Percentiles rank a stretch among this genome's conserved stretches.
Conservation (phyloP, 2,888 invertebrate genomes). For the Sarcophaga subvicina region DNA sequence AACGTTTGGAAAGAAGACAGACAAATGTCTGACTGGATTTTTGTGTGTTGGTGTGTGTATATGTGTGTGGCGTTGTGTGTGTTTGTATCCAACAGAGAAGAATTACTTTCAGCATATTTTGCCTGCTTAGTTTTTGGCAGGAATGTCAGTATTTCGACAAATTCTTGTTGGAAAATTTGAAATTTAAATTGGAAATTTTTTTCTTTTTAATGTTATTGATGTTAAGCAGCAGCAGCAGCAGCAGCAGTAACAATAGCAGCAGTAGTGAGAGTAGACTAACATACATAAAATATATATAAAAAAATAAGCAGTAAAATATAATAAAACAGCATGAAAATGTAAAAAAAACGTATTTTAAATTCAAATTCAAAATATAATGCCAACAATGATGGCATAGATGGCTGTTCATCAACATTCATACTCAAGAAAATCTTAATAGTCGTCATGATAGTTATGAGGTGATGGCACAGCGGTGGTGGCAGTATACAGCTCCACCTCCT, state of each 20-base stretch:
- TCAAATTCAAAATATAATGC: conserved; percentile 42
- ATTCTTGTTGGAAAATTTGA: conserved; percentile 64
- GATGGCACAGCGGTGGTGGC: background rate
- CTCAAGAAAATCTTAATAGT: background rate
- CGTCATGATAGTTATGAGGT: conserved; percentile 20
- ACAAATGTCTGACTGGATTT: background rate
- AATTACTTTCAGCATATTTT: conserved; percentile 51
- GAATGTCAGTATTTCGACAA: conserved; percentile 67
- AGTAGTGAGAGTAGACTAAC: background rate
- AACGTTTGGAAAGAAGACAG: background rate
- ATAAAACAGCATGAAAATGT: background rate
- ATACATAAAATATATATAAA: no score
- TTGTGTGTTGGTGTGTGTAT: background rate
- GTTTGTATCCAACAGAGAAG: conserved; percentile 26
- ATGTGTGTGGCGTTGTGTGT: background rate
- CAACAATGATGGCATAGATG: conserved; percentile 21
- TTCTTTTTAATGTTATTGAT: conserved; percentile 54
- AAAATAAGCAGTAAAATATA: conserved; percentile 4
- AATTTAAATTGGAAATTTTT: conserved; percentile 65
- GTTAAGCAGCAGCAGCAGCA: conserved; percentile 6
- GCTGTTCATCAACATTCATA: background rate
- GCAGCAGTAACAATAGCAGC: background rate
- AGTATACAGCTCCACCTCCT: background rate
- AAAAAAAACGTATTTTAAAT: conserved; percentile 50
- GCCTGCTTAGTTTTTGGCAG: conserved; percentile 58